These are phyloP conservation scores for Stomorhina lunata DNA, from an alignment of 2,888 invertebrate species.

Conservation along the genomic window DNA sequence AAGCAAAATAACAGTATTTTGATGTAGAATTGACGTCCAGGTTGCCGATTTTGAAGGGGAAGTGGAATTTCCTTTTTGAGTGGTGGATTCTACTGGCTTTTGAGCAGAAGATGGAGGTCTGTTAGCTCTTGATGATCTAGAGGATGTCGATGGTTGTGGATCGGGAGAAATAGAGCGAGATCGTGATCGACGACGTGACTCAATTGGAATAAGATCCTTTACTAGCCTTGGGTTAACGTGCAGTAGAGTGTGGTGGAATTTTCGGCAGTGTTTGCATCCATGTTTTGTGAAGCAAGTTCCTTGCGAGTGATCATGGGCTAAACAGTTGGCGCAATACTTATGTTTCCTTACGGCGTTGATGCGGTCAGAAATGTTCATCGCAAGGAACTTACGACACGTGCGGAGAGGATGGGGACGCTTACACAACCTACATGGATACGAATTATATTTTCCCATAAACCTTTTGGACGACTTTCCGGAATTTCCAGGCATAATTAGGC, in stretches of 20 bases:
- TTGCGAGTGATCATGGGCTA: slow-evolving; percentile 16
- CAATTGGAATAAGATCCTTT: not conserved
- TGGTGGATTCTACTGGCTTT: no score
- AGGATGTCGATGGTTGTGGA: no score
- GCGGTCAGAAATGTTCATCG: slow-evolving; percentile 9
- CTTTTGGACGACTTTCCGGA: not conserved
- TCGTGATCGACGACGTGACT: no score
- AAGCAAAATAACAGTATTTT: not conserved
- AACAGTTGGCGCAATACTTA: slow-evolving; percentile 15
- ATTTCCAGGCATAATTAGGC: not conserved
- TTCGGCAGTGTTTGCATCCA: slow-evolving; percentile 18
- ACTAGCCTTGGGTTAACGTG: not conserved
- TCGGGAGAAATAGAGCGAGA: not conserved
- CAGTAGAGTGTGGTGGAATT: slow-evolving; percentile 4
- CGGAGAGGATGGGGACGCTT: not conserved
- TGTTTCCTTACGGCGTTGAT: not conserved
- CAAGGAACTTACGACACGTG: not conserved
- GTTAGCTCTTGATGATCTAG: no score
- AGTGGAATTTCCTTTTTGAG: no score
- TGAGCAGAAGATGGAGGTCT: no score
- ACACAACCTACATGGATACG: not conserved
- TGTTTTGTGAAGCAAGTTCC: slow-evolving; percentile 12
- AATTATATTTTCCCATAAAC: no score
- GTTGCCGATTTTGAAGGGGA: not conserved
- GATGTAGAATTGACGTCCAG: not conserved